Base-by-base conservation (phyloP, 2,888 invertebrate species). In the Slavum lentiscoides region DNA sequence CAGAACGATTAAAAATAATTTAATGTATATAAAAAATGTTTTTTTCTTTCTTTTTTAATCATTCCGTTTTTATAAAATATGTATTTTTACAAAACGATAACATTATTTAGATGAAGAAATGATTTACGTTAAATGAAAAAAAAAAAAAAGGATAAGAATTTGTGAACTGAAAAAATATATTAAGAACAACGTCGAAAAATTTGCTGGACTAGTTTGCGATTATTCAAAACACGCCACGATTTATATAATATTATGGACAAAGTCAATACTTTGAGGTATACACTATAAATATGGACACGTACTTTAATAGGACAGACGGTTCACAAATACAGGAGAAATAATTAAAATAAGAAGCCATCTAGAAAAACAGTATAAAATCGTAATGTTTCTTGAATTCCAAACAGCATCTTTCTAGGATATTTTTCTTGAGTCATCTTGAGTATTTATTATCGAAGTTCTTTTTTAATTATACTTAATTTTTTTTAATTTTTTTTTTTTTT, bases 301-400 rank as follows among this genome's bases (percentile, higher is more conserved):
- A 80, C 43, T 75, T 43, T 70, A 72, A 64, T 72, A 80, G 62
- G 64, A 62, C 23, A 55, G 19, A 80, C 30, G 61, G 72, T 64
- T 67, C 13, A 30, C 72, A 80, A 72, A 72, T 66, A 55, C 64
- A 80, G 2, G 55, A 39, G 72, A 80, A 72, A 72, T 66, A 30
- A 30, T 30, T 30, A 80, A 72, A 70, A 55, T 39, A 72, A 72
- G 59, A 70, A 80, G 70, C 80, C 72, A 72, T 58, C 64, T 80
- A 80, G 58, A 64, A 80, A 72, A 80, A 80, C 55, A 72, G 80
- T 80, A 72, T 72, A 80, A 80, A 80, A 80, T 70, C 64, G 62
- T 70, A 80, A 72, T n/a, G 30, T 30, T 30, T 80, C 80, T 72
- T 80, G 58, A 72, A 80, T 72, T 80, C 70, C 30, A 58, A 72